Conservation (phyloP, 2,888 invertebrate genomes). For the Spodoptera exigua region DNA sequence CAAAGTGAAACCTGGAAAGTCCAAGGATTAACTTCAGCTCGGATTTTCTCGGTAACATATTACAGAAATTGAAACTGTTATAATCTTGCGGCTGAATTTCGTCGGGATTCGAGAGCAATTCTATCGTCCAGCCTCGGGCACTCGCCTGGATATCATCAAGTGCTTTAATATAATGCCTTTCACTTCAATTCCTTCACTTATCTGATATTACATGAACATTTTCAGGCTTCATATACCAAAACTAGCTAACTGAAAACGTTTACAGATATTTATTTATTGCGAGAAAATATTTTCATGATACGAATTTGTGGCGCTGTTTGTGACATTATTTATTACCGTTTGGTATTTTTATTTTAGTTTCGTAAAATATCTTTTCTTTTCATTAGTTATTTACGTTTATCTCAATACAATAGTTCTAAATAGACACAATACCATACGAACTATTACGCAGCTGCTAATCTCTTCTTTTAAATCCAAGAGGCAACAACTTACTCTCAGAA, state of each 20-base stretch:
- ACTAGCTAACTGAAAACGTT: constrained; percentile 29
- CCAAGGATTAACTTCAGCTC: no score
- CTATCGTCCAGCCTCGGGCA: constrained; percentile 41
- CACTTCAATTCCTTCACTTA: constrained; percentile 57
- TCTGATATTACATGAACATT: constrained; percentile 43
- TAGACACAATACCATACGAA: no score
- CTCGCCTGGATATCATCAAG: constrained; percentile 51
- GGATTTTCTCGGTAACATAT: constrained; percentile 39
- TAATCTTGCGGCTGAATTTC: constrained; percentile 50
- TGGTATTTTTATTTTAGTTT: no score
- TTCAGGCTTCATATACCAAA: constrained; percentile 34
- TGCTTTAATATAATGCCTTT: constrained; percentile 43
- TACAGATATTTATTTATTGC: constrained; percentile 50
- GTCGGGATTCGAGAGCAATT: constrained; percentile 41
- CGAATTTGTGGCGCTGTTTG: constrained; percentile 28
- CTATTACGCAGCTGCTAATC: no score
- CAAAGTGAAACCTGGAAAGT: no score
- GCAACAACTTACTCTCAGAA: no score
- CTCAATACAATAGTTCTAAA: no score
- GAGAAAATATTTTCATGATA: constrained; percentile 46
- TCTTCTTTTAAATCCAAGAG: no score
- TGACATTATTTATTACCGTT: neutral
- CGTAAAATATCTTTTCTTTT: neutral
- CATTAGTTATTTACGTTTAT: neutral
- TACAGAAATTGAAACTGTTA: constrained; percentile 60